phyloP scores from a whole-genome alignment of 2,888 invertebrate genomes.

The Chloroclystis v-ata region DNA sequence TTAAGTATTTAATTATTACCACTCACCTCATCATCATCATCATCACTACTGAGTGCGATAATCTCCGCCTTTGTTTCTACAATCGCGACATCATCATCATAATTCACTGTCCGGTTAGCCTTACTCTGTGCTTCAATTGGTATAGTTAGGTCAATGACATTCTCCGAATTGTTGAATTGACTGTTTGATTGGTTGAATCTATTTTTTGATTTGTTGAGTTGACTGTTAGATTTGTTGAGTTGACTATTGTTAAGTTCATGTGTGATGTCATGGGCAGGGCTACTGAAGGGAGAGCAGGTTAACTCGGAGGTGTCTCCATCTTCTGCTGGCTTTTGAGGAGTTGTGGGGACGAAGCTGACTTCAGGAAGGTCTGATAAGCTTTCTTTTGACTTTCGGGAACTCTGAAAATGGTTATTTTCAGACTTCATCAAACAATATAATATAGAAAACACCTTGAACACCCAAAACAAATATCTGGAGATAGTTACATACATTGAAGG shows the following conservation, averaged over 20 bases:
- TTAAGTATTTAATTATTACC: no score
- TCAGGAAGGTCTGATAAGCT: slow-evolving; percentile 36
- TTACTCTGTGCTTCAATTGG: slow-evolving; percentile 32
- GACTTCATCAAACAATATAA: no score
- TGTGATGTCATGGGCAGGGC: slow-evolving; percentile 51
- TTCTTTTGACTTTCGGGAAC: slow-evolving; percentile 22
- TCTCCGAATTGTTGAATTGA: slow-evolving; percentile 2
- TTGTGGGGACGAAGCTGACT: slow-evolving; percentile 5
- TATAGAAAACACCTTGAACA: no score
- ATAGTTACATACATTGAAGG: no score
- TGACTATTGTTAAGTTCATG: slow-evolving; percentile 30
- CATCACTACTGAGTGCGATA: slow-evolving; percentile 69
- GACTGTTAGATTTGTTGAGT: neutral
- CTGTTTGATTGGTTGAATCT: neutral
- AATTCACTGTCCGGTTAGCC: slow-evolving; percentile 12
- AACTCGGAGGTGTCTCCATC: slow-evolving; percentile 41
- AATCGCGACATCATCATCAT: slow-evolving; percentile 63
- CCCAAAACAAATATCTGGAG: no score
- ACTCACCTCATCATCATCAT: slow-evolving; percentile 52
- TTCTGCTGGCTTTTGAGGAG: slow-evolving; percentile 8
- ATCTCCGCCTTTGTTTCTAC: slow-evolving; percentile 58
- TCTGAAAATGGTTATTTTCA: no score
- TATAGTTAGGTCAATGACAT: slow-evolving; percentile 26
- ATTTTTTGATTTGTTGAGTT: neutral
- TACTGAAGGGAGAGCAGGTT: slow-evolving; percentile 58